Evolutionary conservation across 2,888 invertebrate species (phyloP), one percentile per base, ranked within the genome.

Genomic region (Idaea biselata): DNA sequence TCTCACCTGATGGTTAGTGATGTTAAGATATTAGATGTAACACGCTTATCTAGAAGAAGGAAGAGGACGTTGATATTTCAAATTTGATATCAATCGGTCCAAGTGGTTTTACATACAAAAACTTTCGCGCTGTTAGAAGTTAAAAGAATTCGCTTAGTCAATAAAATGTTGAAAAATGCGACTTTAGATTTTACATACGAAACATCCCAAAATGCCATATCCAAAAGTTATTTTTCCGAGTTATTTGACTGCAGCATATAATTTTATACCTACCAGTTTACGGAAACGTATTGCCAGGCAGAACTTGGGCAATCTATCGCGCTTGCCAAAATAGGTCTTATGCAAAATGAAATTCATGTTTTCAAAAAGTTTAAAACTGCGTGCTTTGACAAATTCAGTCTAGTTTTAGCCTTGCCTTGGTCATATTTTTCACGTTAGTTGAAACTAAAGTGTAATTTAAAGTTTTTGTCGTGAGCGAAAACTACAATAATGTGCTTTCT

Each of bases 251-350:
- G 75, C 74, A 74, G 60, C 70, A 70, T 73, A 75, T 73, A 77
- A 74, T 78, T 77, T 74, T 62, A 73, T 72, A 70, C 73, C 68
- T 71, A 70, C 71, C 68, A 70, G 72, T 73, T 76, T 74, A 76
- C 73, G 70, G 73, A 71, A 76, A 76, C 73, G 72, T 77, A 78
- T 76, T 75, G 71, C 72, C 58, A 75, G 66, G 56, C 17, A 69
- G 70, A 72, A 73, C 68, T 76, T 76, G 67, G 69, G 60, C 73
- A 71, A 80, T 77, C 66, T 72, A 74, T 69, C 70, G 73, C 63
- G 67, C 14, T 67, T 73, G 75, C 79, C 76, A 78, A 78, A 76
- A 73, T 72, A 70, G 64, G 69, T 73, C 69, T 74, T 71, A 67
- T 59, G 62, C 61, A 55, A 66, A 72, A 67, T 74, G 68, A 63